Base-by-base conservation (phyloP, 64 coral and sea anemone species). In the Dendrophyllia cribrosa region DNA sequence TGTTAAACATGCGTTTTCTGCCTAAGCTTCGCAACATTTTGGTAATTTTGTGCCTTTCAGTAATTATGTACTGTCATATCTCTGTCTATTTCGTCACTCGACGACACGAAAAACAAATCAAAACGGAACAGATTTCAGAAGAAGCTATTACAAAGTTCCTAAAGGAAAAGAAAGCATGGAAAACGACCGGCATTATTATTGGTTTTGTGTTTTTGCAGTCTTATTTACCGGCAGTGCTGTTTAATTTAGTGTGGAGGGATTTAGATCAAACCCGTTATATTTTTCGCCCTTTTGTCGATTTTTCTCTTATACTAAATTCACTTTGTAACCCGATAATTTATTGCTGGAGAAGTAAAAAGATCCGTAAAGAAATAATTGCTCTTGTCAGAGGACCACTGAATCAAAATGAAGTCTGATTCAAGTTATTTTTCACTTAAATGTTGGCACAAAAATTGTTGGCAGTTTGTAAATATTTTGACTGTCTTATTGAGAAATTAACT, bases 181-280 rank as follows among this genome's bases (percentile, higher is more conserved):
- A 45, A 52, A 76, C 74, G 2, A 76, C 74, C 5, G 51, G 4
- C 15, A 76, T 76, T 21, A 76, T 76, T n/a, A 76, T 76, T 76
- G 46, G 74, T 15, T 74, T 74, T 44, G 12, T 74, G 34, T 16
- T 74, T 11, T 25, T 74, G 13, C n/a, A n/a, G n/a, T 74, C 70
- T 5, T 74, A 74, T 49, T 4, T 46, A 4, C 70, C 70, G 16
- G 61, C 4, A 16, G 4, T 19, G 11, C 19, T 64, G 4, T 64
- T 34, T 34, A 34, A 34, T 34, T 34, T 34, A 34, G 34, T 34
- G 34, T 34, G 0, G 0, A 34, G 2, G 34, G 34, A 34, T 34
- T 34, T 34, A 34, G 0, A 34, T 34, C 34, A 34, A 34, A 34
- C 34, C 34, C 34, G 34, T 34, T 34, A 34, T 34, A 34, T 34